phyloP scores from a whole-genome alignment of 2,113 vertebrate species.

The Microcebus lehilahytsara region DNA sequence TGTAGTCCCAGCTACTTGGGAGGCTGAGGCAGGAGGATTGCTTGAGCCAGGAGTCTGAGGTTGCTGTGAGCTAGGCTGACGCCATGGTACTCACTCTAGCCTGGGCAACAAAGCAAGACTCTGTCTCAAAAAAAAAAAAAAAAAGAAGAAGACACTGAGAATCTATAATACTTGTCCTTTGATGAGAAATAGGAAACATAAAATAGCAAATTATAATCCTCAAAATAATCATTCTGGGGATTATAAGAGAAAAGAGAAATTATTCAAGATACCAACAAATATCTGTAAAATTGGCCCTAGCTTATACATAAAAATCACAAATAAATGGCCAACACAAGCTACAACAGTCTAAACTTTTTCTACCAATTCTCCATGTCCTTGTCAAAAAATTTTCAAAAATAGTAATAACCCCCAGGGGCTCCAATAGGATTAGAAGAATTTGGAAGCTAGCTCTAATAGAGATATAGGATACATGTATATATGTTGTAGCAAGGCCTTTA shows the following conservation, averaged over 20 bases:
- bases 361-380: slow-evolving; percentile 19
- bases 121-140: slow-evolving; percentile 8
- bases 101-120: too few relatives aligned
- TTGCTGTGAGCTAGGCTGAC: too few relatives aligned
- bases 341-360: slow-evolving; percentile 12
- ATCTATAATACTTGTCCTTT: neutral
- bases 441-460: neutral
- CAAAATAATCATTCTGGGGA: neutral
- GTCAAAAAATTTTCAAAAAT: neutral
- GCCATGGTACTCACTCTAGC: too few relatives aligned
- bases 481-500: neutral
- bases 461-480: neutral
- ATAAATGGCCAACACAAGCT: neutral
- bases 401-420: neutral
- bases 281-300: neutral
- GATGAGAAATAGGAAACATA: neutral
- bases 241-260: neutral
- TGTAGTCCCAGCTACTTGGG: too few relatives aligned
- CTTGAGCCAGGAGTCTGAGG: too few relatives aligned
- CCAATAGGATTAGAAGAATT: slow-evolving; percentile 16
- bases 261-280: neutral
- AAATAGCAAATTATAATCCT: slow-evolving; percentile 1
- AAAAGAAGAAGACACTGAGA: slow-evolving; percentile 9
- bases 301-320: neutral
- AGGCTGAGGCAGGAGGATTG: too few relatives aligned